Evolutionary conservation across 1,140 invertebrate genomes (phyloP), one percentile per base, ranked within the genome.

Genomic region (Tyrophagus putrescentiae): DNA sequence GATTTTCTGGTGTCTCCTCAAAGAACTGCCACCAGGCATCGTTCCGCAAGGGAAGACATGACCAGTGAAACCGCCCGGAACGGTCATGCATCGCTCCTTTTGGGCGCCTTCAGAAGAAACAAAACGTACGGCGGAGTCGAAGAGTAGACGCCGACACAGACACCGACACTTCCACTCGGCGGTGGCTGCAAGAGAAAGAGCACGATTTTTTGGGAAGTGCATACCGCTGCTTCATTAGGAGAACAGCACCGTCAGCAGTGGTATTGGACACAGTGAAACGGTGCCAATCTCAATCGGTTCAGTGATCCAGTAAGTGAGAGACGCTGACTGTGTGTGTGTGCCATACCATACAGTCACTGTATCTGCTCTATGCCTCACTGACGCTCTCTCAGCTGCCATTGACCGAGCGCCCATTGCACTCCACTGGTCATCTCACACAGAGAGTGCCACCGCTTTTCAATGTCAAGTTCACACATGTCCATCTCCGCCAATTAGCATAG

Each of bases 241-340:
- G n/a, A n/a, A n/a, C n/a, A n/a, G n/a, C n/a, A n/a, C n/a, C n/a
- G n/a, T n/a, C n/a, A n/a, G n/a, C n/a, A n/a, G n/a, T n/a, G n/a
- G n/a, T n/a, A n/a, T n/a, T n/a, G n/a, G 45, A 18, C 45, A 18
- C 45, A 7, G 21, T 7, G 13, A 7, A 7, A 48, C 45, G 45
- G 45, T 48, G 45, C 45, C 45, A 48, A 48, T 48, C 45, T 29
- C 45, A 48, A 48, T 48, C 45, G 45, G 45, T 48, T 48, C 45
- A 48, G 7, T 48, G 45, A 48, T 48, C 18, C 21, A 21, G 18
- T 7, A n/a, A n/a, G n/a, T n/a, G 18, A 48, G 18, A 6, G 45
- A 7, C 18, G 21, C 45, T 29, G 21, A n/a, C n/a, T n/a, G n/a
- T n/a, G n/a, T n/a, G n/a, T n/a, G n/a, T n/a, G n/a, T n/a, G n/a